Evolutionary conservation across 2,797 vertebrate genomes (phyloP), one percentile per base, ranked within the genome.

Genomic region (Hirundo rustica): DNA sequence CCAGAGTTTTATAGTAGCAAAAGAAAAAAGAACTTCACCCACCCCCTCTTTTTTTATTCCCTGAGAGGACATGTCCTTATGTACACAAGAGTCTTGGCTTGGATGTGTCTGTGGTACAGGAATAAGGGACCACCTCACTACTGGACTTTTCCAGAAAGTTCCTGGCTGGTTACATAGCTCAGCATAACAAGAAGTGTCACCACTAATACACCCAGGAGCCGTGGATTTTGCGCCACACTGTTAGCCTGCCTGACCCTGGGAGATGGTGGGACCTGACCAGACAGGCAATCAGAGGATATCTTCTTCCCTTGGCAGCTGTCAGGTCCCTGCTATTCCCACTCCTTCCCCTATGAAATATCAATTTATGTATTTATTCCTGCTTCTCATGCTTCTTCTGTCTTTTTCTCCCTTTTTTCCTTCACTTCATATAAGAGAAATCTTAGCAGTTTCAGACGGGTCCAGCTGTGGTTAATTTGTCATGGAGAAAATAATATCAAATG

Each of bases 391-490:
- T 84, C 23, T 10, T 80, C 13, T 11, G 4, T 42, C 12, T 58
- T 76, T 71, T 71, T 55, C 44, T 9, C 2, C 19, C 2, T 53
- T 86, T 79, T 90, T 74, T 36, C 1, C 29, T 73, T 81, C 29
- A 40, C 14, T 68, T 92, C 87, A 48, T 55, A 4, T 60, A 62
- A 87, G 34, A 72, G 15, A 61, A 76, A 62, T 67, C 76, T 92
- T 90, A 87, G 47, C 55, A 79, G 92, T 92, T 85, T 93, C 78
- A 92, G 89, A 77, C 81, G 83, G 78, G 80, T 90, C 85, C 85
- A 93, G 85, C 80, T 94, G 70, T 94, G 66, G 79, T 94, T 92
- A 94, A 95, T 95, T 90, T 66, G 36, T 94, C 76, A 60, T 13
- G 38, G 34, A 88, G 60, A 86, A 95, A 95, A 94, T 88, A 90